A percentile compares a stretch with the other conserved stretches of the same genome.
Evolutionary conservation across 2,888 invertebrate species (phyloP).

Genomic region (Encarsia formosa): DNA sequence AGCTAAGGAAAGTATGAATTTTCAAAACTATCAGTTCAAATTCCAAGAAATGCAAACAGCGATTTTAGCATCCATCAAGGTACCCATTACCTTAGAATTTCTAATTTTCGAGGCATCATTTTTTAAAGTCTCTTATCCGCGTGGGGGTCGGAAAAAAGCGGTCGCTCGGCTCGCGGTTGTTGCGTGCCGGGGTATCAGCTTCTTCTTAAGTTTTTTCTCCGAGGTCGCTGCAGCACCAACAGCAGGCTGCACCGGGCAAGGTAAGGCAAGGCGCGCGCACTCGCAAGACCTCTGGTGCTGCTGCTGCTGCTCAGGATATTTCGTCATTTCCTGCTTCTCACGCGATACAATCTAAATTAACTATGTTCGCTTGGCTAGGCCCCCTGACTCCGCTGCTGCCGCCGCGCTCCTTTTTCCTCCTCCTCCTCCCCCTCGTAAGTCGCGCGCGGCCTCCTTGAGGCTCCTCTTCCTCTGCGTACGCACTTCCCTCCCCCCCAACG

Average conservation of each 20-base stretch:
- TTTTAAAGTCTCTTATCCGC: no score
- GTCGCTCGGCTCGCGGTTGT: neutral
- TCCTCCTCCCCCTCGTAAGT: constrained; percentile 11
- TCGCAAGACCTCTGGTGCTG: constrained; percentile 51
- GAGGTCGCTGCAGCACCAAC: constrained; percentile 18
- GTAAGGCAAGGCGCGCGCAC: constrained; percentile 17
- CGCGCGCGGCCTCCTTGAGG: constrained; percentile 18
- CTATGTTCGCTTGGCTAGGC: constrained; percentile 52
- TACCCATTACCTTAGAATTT: no score
- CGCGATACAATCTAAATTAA: constrained; percentile 54
- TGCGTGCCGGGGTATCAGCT: constrained; percentile 10
- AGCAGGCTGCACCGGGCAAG: constrained; percentile 28
- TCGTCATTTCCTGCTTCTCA: constrained; percentile 54
- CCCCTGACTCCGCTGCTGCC: constrained; percentile 40
- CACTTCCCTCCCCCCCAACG: neutral
- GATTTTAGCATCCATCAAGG: no score
- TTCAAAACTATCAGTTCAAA: no score
- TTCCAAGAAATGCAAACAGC: no score
- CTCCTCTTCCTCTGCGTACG: constrained; percentile 6
- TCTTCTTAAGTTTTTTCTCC: constrained; percentile 13
- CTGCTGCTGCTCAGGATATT: constrained; percentile 49
- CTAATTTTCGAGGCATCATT: no score
- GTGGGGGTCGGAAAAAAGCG: no score
- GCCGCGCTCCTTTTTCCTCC: constrained; percentile 7
- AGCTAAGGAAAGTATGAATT: no score